Evolutionary conservation across 2,113 vertebrate species (phyloP).

Genomic region (Tenrec ecaudatus): DNA sequence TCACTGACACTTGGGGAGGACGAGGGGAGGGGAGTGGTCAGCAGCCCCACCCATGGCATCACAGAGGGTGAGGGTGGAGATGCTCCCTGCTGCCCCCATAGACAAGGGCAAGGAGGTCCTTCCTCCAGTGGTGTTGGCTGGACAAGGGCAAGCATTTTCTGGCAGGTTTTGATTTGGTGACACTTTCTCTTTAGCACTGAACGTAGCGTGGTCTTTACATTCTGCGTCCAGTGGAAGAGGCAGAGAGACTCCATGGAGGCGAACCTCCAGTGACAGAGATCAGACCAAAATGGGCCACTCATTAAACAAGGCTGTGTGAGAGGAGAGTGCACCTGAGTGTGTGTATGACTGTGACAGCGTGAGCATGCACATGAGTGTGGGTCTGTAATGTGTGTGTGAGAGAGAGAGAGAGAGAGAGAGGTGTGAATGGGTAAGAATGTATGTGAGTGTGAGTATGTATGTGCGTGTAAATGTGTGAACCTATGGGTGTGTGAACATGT

Average conservation of each 20-base stretch:
- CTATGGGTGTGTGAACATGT: no score
- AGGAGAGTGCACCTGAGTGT: no score
- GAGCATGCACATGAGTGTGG: no score
- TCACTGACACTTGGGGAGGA: neutral
- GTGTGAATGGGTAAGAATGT: neutral
- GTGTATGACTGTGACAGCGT: no score
- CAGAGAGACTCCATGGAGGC: accelerated
- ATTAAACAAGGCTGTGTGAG: accelerated
- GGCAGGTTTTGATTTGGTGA: neutral
- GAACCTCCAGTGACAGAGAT: accelerated
- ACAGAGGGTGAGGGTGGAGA: no score
- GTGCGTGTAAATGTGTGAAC: neutral
- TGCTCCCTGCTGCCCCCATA: accelerated
- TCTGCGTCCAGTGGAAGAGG: neutral
- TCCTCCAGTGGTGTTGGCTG: accelerated
- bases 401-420: no score
- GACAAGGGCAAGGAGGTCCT: neutral
- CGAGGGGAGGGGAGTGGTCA: neutral
- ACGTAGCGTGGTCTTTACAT: accelerated
- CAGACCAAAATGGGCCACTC: accelerated
- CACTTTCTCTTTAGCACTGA: neutral
- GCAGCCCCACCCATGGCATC: neutral
- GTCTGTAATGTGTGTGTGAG: no score
- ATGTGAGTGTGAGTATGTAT: neutral
- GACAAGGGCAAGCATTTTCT: neutral